Conservation (phyloP, 1,140 invertebrate species). For the Meloidogyne floridensis region DNA sequence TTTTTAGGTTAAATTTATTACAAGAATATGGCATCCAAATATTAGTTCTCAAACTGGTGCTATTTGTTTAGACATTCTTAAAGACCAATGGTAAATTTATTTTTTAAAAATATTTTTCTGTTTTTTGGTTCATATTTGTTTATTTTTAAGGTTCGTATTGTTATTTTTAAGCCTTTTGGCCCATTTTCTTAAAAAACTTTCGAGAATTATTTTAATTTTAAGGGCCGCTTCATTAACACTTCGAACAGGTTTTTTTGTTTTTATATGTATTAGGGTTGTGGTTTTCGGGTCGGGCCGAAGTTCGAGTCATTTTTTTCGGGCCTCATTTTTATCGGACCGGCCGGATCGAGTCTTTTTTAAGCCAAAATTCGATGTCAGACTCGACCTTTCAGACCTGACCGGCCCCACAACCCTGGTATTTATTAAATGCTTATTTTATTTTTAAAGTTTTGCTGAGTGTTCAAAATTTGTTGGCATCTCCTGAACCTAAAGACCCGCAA, state of each 20-base stretch:
- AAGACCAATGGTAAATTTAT: conserved; percentile 87
- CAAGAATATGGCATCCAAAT: conserved; percentile 99
- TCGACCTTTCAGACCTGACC: too few species aligned
- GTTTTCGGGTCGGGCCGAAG: too few species aligned
- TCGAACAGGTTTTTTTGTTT: conserved; percentile 79
- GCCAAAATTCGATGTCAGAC: too few species aligned
- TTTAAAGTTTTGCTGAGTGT: conserved; percentile 77
- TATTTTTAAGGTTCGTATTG: too few species aligned
- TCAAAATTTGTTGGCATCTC: conserved; percentile 80
- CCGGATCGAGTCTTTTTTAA: too few species aligned
- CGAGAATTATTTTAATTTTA: conserved; percentile 16
- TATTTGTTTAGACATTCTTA: conserved; percentile 97
- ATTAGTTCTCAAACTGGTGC: conserved; percentile 97
- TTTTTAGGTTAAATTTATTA: conserved; percentile 77
- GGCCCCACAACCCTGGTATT: too few species aligned
- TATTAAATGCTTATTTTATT: neutral
- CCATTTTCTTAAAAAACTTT: too few species aligned
- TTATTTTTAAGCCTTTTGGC: too few species aligned
- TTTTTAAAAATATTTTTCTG: neutral
- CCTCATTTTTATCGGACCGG: too few species aligned
- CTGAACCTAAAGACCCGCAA: conserved; percentile 77
- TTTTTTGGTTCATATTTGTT: neutral
- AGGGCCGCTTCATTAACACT: conserved; percentile 98
- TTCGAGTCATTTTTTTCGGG: too few species aligned
- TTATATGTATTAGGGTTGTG: too few species aligned